These are phyloP conservation scores for Acleris laterana DNA, from an alignment of 2,888 invertebrate species.

Conservation along the genomic window DNA sequence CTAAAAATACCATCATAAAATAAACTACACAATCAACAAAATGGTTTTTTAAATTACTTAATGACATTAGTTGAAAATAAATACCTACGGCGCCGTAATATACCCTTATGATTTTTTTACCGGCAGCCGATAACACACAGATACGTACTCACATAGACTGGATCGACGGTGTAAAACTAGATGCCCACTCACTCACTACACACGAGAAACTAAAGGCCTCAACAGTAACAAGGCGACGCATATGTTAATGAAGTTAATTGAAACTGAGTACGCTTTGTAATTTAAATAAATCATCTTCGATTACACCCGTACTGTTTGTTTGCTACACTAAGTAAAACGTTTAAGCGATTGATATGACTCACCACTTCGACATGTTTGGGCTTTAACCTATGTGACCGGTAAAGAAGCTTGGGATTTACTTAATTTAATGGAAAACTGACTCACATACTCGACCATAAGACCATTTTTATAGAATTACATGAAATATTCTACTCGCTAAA, in stretches of 20 bases:
- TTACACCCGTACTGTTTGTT: conserved; percentile 23
- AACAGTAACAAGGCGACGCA: background rate
- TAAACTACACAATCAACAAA: no score
- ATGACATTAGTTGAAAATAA: no score
- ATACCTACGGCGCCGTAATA: background rate
- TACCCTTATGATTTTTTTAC: conserved; percentile 13
- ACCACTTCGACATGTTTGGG: conserved; percentile 73
- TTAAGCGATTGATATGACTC: conserved; percentile 45
- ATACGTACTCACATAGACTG: conserved; percentile 1
- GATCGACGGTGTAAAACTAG: background rate
- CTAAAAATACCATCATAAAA: no score
- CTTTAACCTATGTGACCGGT: conserved; percentile 23
- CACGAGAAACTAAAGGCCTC: background rate
- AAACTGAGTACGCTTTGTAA: background rate
- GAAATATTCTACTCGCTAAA: conserved; percentile 15
- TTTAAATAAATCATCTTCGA: conserved; percentile 11
- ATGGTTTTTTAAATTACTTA: no score
- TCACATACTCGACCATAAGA: conserved; percentile 4
- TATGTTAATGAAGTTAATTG: conserved; percentile 3
- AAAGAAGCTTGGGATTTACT: conserved; percentile 8
- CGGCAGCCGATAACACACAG: conserved; percentile 6
- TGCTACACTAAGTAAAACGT: conserved; percentile 15
- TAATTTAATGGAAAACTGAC: background rate
- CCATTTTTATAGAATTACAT: conserved; percentile 29
- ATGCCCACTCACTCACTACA: background rate